Conservation (phyloP, 2,888 invertebrate genomes). For the Brachypalpus laphriformis region DNA sequence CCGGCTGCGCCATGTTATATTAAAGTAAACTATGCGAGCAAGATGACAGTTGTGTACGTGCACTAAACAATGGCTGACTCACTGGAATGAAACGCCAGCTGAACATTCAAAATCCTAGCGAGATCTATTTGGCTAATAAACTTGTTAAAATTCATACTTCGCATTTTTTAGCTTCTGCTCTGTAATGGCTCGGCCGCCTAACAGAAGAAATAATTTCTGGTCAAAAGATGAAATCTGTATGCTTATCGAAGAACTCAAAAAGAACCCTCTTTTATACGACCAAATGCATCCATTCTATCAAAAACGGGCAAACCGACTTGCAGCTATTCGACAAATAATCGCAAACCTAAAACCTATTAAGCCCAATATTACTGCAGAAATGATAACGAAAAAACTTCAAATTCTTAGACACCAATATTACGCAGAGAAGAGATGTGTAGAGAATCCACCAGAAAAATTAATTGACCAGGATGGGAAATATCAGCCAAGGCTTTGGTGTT, state of each 20-base stretch:
- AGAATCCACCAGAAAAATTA: neutral
- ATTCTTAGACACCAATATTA: neutral
- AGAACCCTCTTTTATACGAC: neutral
- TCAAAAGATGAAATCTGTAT: neutral
- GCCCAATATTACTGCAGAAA: neutral
- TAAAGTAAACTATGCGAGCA: no score
- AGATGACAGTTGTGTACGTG: no score
- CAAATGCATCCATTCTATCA: neutral
- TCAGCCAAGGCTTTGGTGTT: slow-evolving; percentile 3
- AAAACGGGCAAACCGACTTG: neutral
- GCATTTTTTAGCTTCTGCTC: no score
- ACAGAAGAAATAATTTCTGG: no score
- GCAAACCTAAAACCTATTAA: neutral
- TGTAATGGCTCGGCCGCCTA: no score
- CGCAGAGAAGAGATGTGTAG: neutral
- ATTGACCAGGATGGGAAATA: neutral
- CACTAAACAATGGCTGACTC: no score
- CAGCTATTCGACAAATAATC: neutral
- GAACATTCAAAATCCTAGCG: no score
- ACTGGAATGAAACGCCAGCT: no score
- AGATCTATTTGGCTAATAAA: no score
- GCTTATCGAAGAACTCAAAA: neutral
- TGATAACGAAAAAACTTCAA: neutral
- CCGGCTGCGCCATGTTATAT: no score
- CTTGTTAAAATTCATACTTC: no score